A percentile compares a stretch with the other conserved stretches of the same genome.
Evolutionary conservation across 2,888 invertebrate species (phyloP).

Genomic region (Xanthia icteritia): DNA sequence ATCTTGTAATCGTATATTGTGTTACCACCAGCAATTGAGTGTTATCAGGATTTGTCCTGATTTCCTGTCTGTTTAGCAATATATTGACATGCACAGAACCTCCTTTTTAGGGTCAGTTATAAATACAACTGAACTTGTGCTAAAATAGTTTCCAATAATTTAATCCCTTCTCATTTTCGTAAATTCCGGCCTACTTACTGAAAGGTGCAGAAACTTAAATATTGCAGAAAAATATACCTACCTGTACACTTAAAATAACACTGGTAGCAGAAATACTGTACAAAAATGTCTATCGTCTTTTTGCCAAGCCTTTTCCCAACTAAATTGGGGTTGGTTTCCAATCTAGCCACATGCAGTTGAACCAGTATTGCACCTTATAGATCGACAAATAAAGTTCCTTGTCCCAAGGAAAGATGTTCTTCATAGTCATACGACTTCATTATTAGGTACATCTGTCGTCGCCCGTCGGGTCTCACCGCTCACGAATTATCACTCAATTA

Average conservation of each 20-base stretch:
- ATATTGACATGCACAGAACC: not conserved
- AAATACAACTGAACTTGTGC: not conserved
- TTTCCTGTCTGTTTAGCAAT: not conserved
- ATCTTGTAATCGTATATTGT: conserved; percentile 81
- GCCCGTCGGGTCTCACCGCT: conserved; percentile 78
- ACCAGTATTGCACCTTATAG: not conserved
- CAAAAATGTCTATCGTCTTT: not conserved
- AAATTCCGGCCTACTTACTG: not conserved
- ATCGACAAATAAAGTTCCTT: not conserved
- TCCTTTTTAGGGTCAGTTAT: not conserved
- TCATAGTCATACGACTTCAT: conserved; percentile 71
- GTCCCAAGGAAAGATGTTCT: conserved; percentile 20
- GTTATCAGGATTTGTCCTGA: conserved; percentile 33
- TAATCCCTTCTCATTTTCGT: not conserved
- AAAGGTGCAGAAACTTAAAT: not conserved
- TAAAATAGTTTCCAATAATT: not conserved
- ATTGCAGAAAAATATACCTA: not conserved
- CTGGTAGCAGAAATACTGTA: not conserved
- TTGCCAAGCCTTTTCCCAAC: not conserved
- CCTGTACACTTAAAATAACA: not conserved
- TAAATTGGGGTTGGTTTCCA: not conserved
- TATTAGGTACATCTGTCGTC: conserved; percentile 69
- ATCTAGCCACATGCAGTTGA: not conserved
- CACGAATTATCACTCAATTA: conserved; percentile 85
- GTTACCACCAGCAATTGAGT: conserved; percentile 59